Base-by-base conservation (phyloP, 2,797 vertebrate species). In the Galagoides demidoff region DNA sequence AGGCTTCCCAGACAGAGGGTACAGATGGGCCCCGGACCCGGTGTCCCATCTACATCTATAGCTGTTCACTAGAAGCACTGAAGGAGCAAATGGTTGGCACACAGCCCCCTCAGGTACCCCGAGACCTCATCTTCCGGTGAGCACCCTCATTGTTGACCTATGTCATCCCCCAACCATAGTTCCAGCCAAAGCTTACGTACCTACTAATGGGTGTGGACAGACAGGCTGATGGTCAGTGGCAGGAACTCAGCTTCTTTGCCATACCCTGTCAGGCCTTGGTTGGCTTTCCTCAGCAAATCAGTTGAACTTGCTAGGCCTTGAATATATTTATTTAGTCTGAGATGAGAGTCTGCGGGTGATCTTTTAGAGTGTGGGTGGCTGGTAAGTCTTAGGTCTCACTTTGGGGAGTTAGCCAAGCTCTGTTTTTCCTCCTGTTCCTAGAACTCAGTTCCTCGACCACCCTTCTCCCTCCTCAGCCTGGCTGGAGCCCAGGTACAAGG, bases 21-120 rank as follows among this genome's bases (percentile, higher is more conserved):
- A 31, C 97, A 0, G 99, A 99, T 2, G 96, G 97, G 43, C 97
- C 97, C 83, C 99, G 99, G 0, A 98, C 99, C 0, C 99, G 98
- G 95, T 99, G 99, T 98, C 99, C 99, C 13, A 98, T 99, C 93
- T 99, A 99, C 17, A 98, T 99, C 95, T 99, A 99, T 98, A 99
- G 99, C 98, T 99, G 99, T 96, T 99, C 99, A 0, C 97, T 99
- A 97, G 99, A 99, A 78, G 97, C 98, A 2, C 95, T 99, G 29
- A 99, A 99, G 89, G 99, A 99, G 93, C 99, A 99, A 81, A 99
- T 99, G 88, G 98, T 99, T 86, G 99, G 99, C 59, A 98, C 99
- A 1, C 98, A 98, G 95, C 96, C 98, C 82, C 99, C 98, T 64
- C 99, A 98, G 55, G 98, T 98, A 34, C 99, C 99, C 22, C 98